phyloP scores from a whole-genome alignment of 1,140 invertebrate species.

The Drosophila kepulauana region DNA sequence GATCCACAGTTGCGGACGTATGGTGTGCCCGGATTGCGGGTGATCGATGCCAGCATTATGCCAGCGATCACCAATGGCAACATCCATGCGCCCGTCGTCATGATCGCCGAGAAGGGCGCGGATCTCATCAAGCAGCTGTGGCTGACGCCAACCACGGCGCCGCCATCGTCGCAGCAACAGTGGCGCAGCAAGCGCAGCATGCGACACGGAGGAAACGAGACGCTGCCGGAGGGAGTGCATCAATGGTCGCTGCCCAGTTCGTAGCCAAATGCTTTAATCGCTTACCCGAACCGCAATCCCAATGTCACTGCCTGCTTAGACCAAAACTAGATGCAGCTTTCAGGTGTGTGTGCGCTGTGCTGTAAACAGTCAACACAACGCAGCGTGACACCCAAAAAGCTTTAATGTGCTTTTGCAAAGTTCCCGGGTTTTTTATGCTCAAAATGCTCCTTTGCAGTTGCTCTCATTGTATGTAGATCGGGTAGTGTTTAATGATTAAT shows the following conservation, averaged over 20 bases:
- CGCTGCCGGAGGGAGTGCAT: slow-evolving; percentile 10
- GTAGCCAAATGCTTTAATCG: slow-evolving; percentile 34
- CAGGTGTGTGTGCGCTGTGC: neutral
- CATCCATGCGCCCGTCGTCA: slow-evolving; percentile 94
- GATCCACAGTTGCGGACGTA: slow-evolving; percentile 92
- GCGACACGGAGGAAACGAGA: slow-evolving; percentile 15
- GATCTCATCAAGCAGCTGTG: slow-evolving; percentile 93
- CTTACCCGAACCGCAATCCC: too few species aligned
- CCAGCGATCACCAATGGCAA: slow-evolving; percentile 92
- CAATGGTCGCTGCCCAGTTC: slow-evolving; percentile 69
- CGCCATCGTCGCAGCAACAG: slow-evolving; percentile 5
- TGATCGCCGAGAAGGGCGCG: slow-evolving; percentile 97
- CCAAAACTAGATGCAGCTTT: too few species aligned
- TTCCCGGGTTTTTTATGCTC: neutral
- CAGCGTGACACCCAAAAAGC: neutral
- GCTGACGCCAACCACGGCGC: slow-evolving; percentile 81
- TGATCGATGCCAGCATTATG: slow-evolving; percentile 85
- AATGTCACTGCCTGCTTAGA: too few species aligned
- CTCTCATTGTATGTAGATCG: slow-evolving; percentile 14
- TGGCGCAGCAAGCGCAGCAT: slow-evolving; percentile 57
- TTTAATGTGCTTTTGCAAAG: neutral
- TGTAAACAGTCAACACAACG: neutral
- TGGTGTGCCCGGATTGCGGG: slow-evolving; percentile 90
- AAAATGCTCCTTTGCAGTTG: slow-evolving; percentile 1
- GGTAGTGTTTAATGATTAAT: slow-evolving; percentile 44